Base-by-base conservation (phyloP, 2,797 vertebrate genomes). In the Hydrocynus forskahlii region DNA sequence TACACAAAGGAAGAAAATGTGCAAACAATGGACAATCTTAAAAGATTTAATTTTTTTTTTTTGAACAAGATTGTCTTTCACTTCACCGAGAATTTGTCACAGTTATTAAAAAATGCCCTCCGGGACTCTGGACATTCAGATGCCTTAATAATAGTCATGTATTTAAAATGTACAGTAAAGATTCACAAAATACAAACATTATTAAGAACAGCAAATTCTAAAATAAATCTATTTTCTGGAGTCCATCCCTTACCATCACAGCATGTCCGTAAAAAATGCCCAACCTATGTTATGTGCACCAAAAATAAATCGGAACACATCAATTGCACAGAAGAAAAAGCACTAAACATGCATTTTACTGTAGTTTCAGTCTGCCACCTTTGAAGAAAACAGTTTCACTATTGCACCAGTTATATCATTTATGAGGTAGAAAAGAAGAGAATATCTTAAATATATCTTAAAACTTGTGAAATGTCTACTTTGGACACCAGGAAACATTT, bases 351-450 rank as follows among this genome's bases (percentile, higher is more conserved):
- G 59, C 54, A 68, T 55, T 29, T 64, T 66, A 66, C 66, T 52
- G 38, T 70, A 48, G 43, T 23, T 45, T 52, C 71, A 57, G 35
- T 50, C 63, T 71, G 70, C 45, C 38, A 71, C 45, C 77, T 70
- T 40, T 76, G 16, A 79, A 55, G 16, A 17, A 43, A 40, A 25
- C 14, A 40, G 19, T 21, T 52, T 74, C 23, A 71, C 16, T 59
- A 25, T 77, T 17, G 43, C 66, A 76, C n/a, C 40, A 29, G 55
- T 76, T 13, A 13, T 4, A 7, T 71, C 40, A 64, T 57, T 76
- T 8, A 59, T 75, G 85, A 86, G 85, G 85, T 86, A 86, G 79
- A 84, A 84, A 79, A 68, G 17, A 38, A 40, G 40, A 45, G 63
- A 71, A 60, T 50, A 5, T 63, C 21, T 69, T 69, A 76, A 62